Base-by-base conservation (phyloP, 2,888 invertebrate genomes). In the Ischnura elegans region DNA sequence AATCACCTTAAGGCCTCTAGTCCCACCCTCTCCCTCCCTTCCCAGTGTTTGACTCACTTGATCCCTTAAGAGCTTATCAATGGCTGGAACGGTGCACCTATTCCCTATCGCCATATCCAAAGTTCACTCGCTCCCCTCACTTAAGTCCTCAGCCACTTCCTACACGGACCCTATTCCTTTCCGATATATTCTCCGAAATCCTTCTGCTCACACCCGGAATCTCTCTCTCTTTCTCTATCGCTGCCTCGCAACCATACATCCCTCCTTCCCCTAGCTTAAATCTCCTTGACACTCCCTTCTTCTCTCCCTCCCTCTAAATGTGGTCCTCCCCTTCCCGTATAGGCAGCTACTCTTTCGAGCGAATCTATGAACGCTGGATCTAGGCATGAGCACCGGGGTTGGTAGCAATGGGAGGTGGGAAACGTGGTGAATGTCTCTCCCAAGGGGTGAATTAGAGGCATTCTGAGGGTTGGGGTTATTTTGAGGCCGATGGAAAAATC, bases 301-400 rank as follows among this genome's bases (percentile, higher is more conserved):
- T 87, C 47, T 13, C 46, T n/a, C 47, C 47, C 51, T 6, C 46
- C 36, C 51, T 25, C 43, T 87, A n/a, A n/a, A 87, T 46, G 87
- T 21, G n/a, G 46, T n/a, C 46, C 36, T 36, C 36, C 76, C 36
- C 76, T 36, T 61, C 55, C 87, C 4, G 61, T 61, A 25, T 36
- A 8, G 36, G 29, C 19, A 51, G 47, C 29, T 19, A 61, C 90
- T 90, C 61, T 90, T 90, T 90, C n/a, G 90, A 90, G 61, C 29
- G n/a, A n/a, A 61, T 66, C 90, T 61, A 90, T 90, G 66, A 90
- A 90, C 61, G 66, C 25, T 66, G 47, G 76, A 21, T 42, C 2
- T 55, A 42, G 55, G 90, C 61, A 61, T 90, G 90, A 90, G 90
- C 90, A 90, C 43, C 90, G 90, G 25, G 76, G 61, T 13, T 61